Evolutionary conservation across 2,797 vertebrate species (phyloP), one percentile per base, ranked within the genome.

Genomic region (Nyctalus aviator): DNA sequence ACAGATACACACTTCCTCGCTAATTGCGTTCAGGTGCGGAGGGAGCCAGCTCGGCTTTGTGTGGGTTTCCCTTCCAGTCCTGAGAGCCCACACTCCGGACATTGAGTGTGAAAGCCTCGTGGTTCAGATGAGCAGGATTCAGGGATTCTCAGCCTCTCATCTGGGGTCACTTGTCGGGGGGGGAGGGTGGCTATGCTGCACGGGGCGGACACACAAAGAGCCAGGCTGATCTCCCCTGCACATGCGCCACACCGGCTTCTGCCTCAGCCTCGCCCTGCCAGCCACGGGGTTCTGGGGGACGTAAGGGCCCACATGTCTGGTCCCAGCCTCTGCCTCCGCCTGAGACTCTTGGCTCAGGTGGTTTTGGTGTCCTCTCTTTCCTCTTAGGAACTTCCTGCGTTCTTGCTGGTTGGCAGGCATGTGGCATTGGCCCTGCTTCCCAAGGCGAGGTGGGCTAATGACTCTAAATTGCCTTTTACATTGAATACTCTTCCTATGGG

Each of bases 1-100:
- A 97, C 97, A 97, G 57, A 90, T 84, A 84, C 93, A 92, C 90
- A 77, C 92, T 91, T 92, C 86, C 21, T 5, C 82, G 71, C 86
- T 92, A 82, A 94, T 92, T 37, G 77, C 50, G 87, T 84, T 93
- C 95, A 50, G 81, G 84, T 72, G 59, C 96, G 27, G 27, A 14
- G 90, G 87, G 84, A 72, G 27, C 59, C 27, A 62, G 59, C 59
- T 30, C 12, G 85, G 59, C 84, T 93, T 2, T 10, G 25, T 23
- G 2, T 21, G 46, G 35, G 35, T 15, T 64, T 84, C 46, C 53
- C 59, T 3, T 3, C 2, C 8, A 25, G 53, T 41, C 62, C 14
- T 10, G 3, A 41, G 71, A 8, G 8, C 59, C 64, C 2, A 1
- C 3, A 35, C 11, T 9, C 8, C 0, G 0, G 7, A 41, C n/a